Conservation (phyloP, 2,888 invertebrate species). For the Unio pictorum region DNA sequence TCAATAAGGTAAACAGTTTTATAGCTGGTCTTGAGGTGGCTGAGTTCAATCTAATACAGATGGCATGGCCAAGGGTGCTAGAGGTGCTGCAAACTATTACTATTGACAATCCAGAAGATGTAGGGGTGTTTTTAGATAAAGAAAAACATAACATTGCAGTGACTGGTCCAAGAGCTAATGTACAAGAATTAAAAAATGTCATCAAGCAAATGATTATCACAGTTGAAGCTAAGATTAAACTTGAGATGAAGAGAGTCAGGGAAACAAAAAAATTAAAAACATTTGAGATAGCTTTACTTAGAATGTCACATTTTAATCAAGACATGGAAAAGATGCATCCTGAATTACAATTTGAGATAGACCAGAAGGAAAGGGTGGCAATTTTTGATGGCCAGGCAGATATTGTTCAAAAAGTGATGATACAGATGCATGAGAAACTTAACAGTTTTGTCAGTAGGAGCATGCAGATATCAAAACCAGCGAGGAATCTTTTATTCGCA, state of each 20-base stretch:
- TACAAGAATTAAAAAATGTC: not conserved
- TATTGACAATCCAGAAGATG: constrained; percentile 16
- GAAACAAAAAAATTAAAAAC: constrained; percentile 8
- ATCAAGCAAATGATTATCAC: constrained; percentile 1
- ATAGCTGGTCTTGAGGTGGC: too few species aligned
- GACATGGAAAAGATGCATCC: too few species aligned
- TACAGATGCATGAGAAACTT: too few species aligned
- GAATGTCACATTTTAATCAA: not conserved
- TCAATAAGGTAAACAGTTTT: too few species aligned
- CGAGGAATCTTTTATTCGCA: too few species aligned
- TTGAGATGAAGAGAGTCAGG: constrained; percentile 9
- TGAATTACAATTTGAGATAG: too few species aligned
- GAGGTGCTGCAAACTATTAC: constrained; percentile 4
- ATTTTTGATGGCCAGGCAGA: not conserved
- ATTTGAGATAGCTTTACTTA: constrained; percentile 10
- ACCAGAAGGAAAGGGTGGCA: too few species aligned
- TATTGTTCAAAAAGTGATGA: constrained; percentile 1
- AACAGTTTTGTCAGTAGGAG: too few species aligned
- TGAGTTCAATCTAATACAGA: too few species aligned
- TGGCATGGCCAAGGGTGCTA: constrained; percentile 10
- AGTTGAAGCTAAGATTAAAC: constrained; percentile 7
- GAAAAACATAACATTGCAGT: constrained; percentile 10
- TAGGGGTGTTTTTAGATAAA: constrained; percentile 15
- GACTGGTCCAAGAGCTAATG: constrained; percentile 9
- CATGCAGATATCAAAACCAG: too few species aligned